These are phyloP conservation scores for Thinocorus orbignyianus DNA, from an alignment of 2,113 vertebrate species.

Conservation along the genomic window DNA sequence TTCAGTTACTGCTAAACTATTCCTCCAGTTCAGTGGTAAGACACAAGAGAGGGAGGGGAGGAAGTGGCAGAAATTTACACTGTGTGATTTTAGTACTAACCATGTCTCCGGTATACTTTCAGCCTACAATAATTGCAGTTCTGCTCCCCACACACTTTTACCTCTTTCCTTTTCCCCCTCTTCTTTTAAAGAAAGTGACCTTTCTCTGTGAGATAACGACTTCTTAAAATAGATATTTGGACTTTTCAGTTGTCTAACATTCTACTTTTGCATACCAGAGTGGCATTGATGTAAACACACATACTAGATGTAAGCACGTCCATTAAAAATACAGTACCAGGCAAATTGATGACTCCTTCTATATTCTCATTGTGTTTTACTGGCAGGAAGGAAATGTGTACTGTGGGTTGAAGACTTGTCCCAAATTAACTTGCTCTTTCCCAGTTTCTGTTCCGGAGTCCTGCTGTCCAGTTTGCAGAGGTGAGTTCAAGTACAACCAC, in stretches of 20 bases:
- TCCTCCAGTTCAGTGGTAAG: not conserved
- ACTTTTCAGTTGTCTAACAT: not conserved
- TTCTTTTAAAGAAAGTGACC: not conserved
- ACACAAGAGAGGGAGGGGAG: not conserved
- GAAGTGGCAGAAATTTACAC: not conserved
- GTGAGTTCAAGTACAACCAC: slow-evolving; percentile 38
- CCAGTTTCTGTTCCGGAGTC: slow-evolving; percentile 77
- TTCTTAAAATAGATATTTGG: not conserved
- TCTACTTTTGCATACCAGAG: not conserved
- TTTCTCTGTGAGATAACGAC: not conserved
- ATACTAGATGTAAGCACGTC: not conserved
- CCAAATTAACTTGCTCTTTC: slow-evolving; percentile 77
- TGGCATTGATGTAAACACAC: not conserved
- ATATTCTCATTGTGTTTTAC: slow-evolving; percentile 31
- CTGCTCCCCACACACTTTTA: not conserved
- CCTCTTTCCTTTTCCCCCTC: not conserved
- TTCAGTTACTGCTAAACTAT: not conserved
- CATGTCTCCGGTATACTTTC: not conserved
- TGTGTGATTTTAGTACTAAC: not conserved
- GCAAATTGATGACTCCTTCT: not conserved
- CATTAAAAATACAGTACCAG: not conserved
- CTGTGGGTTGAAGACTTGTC: slow-evolving; percentile 82
- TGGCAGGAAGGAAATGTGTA: slow-evolving; percentile 83
- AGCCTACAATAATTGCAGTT: not conserved
- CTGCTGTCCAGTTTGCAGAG: slow-evolving; percentile 81